These are phyloP conservation scores for Agonopterix alstromeriana DNA, from an alignment of 2,888 invertebrate species.

Conservation along the genomic window DNA sequence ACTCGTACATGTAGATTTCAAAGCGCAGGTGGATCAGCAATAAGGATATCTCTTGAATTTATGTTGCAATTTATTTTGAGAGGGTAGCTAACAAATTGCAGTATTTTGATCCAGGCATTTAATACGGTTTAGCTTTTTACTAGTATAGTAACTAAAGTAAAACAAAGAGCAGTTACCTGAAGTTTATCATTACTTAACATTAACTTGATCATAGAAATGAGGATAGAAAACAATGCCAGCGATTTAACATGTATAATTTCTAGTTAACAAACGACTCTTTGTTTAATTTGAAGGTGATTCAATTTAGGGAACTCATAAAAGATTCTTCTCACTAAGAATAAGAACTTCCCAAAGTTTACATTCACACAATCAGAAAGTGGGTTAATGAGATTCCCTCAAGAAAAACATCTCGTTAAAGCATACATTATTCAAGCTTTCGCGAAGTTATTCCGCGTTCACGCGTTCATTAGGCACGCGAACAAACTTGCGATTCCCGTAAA, in stretches of 20 bases:
- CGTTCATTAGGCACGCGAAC: slow-evolving; percentile 69
- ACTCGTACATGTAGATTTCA: too few species aligned
- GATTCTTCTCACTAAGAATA: slow-evolving; percentile 56
- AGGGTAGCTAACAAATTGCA: too few species aligned
- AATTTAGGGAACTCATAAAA: slow-evolving; percentile 59
- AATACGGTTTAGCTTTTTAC: too few species aligned
- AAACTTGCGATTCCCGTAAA: slow-evolving; percentile 61
- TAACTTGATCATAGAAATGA: too few species aligned
- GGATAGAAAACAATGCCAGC: too few species aligned
- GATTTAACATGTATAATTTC: neutral
- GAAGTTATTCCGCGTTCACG: slow-evolving; percentile 73
- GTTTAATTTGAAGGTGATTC: slow-evolving; percentile 46
- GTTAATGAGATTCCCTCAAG: slow-evolving; percentile 75
- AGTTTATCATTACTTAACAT: too few species aligned
- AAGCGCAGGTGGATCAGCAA: too few species aligned
- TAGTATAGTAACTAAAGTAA: too few species aligned
- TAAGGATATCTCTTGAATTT: too few species aligned
- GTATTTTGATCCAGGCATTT: too few species aligned
- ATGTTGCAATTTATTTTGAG: too few species aligned
- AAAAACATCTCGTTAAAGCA: slow-evolving; percentile 76
- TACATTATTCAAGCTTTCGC: slow-evolving; percentile 74
- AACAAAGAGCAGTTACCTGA: too few species aligned
- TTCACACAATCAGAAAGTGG: slow-evolving; percentile 73
- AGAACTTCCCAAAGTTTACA: slow-evolving; percentile 68
- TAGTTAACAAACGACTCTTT: slow-evolving; percentile 7